phyloP scores from a whole-genome alignment of 2,797 vertebrate genomes.

The Pseudotriccus pelzelni region DNA sequence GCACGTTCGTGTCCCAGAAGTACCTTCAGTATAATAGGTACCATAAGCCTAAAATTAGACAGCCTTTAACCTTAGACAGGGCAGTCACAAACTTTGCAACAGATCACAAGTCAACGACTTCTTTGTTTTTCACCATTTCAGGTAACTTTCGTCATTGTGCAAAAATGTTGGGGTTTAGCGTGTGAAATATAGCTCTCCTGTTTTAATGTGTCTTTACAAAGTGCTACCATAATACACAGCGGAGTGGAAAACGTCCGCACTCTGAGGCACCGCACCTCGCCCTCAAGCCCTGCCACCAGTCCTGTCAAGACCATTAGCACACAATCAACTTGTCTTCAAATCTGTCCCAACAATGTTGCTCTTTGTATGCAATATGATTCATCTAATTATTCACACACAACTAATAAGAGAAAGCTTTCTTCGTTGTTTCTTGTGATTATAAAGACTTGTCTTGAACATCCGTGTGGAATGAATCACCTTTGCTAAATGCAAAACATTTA shows the following conservation, averaged over 20 bases:
- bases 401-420: background rate
- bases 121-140: background rate
- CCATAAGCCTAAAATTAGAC: background rate
- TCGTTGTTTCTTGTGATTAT: background rate
- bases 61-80: background rate
- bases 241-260: background rate
- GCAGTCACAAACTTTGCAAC: background rate
- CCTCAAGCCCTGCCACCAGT: background rate
- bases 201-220: background rate
- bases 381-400: background rate
- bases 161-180: background rate
- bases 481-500: background rate
- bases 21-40: background rate
- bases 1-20: background rate
- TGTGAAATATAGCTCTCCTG: background rate
- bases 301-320: background rate
- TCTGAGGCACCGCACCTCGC: background rate
- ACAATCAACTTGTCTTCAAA: background rate
- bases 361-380: background rate
- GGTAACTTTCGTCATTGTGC: background rate
- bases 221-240: background rate
- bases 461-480: background rate
- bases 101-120: background rate
- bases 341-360: background rate
- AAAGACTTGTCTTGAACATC: background rate